phyloP scores from a whole-genome alignment of 2,113 vertebrate genomes.

The Sylvilagus bachmani region DNA sequence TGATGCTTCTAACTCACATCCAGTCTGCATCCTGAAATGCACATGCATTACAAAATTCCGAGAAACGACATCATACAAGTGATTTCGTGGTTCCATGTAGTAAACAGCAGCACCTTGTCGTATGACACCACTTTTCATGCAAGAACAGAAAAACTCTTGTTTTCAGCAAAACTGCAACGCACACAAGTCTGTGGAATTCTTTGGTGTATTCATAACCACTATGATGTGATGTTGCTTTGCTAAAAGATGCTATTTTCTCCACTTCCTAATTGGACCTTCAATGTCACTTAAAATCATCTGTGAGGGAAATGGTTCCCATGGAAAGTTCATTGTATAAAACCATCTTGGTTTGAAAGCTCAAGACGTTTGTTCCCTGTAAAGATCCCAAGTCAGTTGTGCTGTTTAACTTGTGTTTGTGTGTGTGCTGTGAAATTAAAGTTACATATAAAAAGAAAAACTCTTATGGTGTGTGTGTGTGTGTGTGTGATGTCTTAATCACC shows the following conservation, averaged over 20 bases:
- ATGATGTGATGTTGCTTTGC: not conserved
- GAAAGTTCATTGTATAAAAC: not conserved
- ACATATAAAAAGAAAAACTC: not conserved
- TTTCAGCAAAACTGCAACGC: not conserved
- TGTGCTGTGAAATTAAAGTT: not conserved
- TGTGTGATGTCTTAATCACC: no score
- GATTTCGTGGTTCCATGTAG: slow-evolving; percentile 30
- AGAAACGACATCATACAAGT: slow-evolving; percentile 70
- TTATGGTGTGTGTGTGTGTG: no score
- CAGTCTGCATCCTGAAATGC: slow-evolving; percentile 59
- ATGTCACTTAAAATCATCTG: not conserved
- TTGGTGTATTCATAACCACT: not conserved
- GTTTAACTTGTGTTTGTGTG: not conserved
- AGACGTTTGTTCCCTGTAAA: not conserved
- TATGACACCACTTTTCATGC: slow-evolving; percentile 23
- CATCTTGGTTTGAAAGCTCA: not conserved
- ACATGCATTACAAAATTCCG: slow-evolving; percentile 61
- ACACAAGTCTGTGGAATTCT: not conserved
- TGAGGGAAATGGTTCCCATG: not conserved
- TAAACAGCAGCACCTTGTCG: slow-evolving; percentile 55
- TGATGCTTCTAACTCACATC: slow-evolving; percentile 65
- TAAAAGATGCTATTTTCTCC: not conserved
- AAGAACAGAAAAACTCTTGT: slow-evolving; percentile 49
- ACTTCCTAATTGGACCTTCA: not conserved
- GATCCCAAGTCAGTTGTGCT: not conserved